phyloP scores from a whole-genome alignment of 2,888 invertebrate genomes.

The Dryomyza anilis region DNA sequence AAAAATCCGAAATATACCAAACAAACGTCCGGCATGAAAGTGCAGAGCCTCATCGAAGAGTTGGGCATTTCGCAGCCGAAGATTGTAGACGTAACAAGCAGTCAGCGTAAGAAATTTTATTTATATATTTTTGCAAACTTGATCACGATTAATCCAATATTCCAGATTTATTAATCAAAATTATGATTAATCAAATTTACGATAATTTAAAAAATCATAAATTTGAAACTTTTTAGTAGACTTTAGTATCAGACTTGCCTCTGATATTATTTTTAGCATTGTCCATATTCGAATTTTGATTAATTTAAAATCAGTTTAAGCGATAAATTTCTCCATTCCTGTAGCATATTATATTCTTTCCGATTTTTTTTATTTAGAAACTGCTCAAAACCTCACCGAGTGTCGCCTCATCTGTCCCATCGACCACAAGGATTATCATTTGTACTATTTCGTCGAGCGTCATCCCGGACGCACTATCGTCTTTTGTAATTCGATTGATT shows the following conservation, averaged over 20 bases:
- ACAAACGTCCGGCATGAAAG: slow-evolving; percentile 75
- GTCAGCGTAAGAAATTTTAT: slow-evolving; percentile 64
- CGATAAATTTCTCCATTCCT: no score
- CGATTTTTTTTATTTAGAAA: slow-evolving; percentile 64
- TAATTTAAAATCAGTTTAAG: no score
- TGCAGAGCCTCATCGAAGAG: slow-evolving; percentile 76
- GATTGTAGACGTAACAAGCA: slow-evolving; percentile 87
- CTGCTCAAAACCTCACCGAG: slow-evolving; percentile 83
- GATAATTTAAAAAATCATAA: no score
- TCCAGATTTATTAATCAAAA: no score
- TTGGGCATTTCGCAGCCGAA: slow-evolving; percentile 89
- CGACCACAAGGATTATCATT: slow-evolving; percentile 86
- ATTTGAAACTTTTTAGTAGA: no score
- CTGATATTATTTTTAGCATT: no score
- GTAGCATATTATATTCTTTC: background rate
- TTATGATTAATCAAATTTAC: no score
- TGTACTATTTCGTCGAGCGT: slow-evolving; percentile 85
- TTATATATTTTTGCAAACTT: background rate
- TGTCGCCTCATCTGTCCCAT: slow-evolving; percentile 78
- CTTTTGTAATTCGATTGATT: slow-evolving; percentile 93
- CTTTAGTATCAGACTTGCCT: no score
- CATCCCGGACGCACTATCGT: slow-evolving; percentile 92
- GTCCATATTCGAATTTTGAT: no score
- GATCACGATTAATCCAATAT: no score
- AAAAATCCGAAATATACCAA: slow-evolving; percentile 64